A percentile compares a stretch with the other conserved stretches of the same genome.
Conservation (phyloP, 2,113 vertebrate species). For the Varanus komodoensis region DNA sequence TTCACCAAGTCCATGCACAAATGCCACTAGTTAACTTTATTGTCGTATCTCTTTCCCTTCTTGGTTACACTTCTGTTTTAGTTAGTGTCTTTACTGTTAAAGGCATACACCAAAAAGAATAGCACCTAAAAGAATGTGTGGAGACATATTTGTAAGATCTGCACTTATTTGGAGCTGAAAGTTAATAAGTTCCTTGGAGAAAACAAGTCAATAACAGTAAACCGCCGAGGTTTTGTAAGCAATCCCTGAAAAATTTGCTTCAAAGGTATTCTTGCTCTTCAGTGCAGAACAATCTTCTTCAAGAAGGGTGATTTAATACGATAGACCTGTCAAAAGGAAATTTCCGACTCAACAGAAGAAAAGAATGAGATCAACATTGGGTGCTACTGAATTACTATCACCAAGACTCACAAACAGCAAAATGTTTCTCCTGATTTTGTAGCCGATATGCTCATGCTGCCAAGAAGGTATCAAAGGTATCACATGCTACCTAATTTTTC, state of each 20-base stretch:
- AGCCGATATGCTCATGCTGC: background rate
- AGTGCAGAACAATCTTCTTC: background rate
- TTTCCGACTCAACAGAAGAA: background rate
- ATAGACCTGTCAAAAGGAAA: background rate
- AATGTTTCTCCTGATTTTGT: background rate
- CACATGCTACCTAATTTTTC: background rate
- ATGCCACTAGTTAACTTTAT: background rate
- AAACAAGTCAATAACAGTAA: conserved; percentile 42
- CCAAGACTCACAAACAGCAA: background rate
- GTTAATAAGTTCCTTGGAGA: conserved; percentile 49
- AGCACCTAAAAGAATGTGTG: background rate
- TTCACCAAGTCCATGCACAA: background rate
- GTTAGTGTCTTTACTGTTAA: conserved; percentile 9
- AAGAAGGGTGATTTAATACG: background rate
- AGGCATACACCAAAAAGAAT: background rate
- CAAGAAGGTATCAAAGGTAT: background rate
- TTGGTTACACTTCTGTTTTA: background rate
- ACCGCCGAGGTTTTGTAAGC: conserved; percentile 15
- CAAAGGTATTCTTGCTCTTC: background rate
- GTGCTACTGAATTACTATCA: background rate
- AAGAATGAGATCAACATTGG: background rate
- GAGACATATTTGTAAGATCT: conserved; percentile 3
- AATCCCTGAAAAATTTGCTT: conserved; percentile 2
- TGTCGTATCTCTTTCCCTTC: background rate
- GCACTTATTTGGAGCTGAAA: conserved; percentile 21